Conservation (phyloP, 64 coral and sea anemone genomes). For the Exaiptasia diaphana region DNA sequence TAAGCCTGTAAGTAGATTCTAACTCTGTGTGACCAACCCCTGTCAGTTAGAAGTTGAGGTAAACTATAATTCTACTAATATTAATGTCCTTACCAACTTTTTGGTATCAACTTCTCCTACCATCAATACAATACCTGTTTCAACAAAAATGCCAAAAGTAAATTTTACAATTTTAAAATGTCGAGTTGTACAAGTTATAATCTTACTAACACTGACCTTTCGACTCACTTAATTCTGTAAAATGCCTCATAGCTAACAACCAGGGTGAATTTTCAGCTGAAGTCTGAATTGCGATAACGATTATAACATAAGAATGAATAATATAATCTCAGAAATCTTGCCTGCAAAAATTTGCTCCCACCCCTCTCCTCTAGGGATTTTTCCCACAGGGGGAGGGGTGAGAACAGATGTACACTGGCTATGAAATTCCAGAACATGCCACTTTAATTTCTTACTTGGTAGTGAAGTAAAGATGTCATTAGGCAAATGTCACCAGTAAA, state of each 20-base stretch:
- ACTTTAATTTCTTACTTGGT: constrained; percentile 57
- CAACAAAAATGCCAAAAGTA: not conserved
- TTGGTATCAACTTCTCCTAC: constrained; percentile 93
- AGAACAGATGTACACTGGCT: too few relatives aligned
- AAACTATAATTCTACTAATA: not conserved
- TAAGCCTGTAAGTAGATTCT: not conserved
- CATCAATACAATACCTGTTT: constrained; percentile 82
- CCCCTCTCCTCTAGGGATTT: too few relatives aligned
- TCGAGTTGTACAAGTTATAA: not conserved
- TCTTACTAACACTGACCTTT: constrained; percentile 21
- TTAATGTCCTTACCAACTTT: constrained; percentile 51
- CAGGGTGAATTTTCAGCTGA: constrained; percentile 78
- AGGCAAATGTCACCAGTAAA: constrained; percentile 81
- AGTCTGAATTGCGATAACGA: constrained; percentile 38
- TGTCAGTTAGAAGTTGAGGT: too few relatives aligned
- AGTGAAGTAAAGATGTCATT: constrained; percentile 84
- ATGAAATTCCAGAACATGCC: too few relatives aligned
- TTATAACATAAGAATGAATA: not conserved
- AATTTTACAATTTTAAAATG: not conserved
- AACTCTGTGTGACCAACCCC: too few relatives aligned
- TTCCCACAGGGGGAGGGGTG: too few relatives aligned
- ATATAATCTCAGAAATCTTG: too few relatives aligned
- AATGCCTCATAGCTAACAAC: constrained; percentile 86
- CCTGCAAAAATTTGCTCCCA: too few relatives aligned
- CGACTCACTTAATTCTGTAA: constrained; percentile 68